These are phyloP conservation scores for Drosophila nikananu DNA, from an alignment of 1,140 invertebrate genomes.

Conservation along the genomic window DNA sequence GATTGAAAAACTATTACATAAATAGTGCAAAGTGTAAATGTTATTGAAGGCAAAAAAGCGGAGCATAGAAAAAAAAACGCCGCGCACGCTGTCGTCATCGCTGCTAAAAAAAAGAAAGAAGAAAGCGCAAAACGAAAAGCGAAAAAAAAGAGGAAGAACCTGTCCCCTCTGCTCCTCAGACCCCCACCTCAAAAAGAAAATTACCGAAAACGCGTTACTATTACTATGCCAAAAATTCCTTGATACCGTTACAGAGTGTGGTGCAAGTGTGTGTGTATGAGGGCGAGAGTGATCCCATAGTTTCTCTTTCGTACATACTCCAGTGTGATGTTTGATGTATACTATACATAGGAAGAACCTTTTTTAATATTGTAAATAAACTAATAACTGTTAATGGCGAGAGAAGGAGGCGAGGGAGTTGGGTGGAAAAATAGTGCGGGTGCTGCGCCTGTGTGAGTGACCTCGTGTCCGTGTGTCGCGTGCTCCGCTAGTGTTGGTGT, in stretches of 20 bases:
- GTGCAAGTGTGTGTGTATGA: conserved; percentile 7
- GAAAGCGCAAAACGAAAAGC: conserved; percentile 39
- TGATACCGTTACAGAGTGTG: conserved; percentile 20
- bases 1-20: conserved; percentile 81
- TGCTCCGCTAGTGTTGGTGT: conserved; percentile 53
- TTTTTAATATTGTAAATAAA: conserved; percentile 73
- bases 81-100: conserved; percentile 79
- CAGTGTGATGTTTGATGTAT: conserved; percentile 43
- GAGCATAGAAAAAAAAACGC: conserved; percentile 54
- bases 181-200: conserved; percentile 24
- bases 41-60: conserved; percentile 75
- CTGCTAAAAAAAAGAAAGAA: conserved; percentile 60
- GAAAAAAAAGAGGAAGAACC: conserved; percentile 58
- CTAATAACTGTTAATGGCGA: conserved; percentile 68
- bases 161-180: background rate
- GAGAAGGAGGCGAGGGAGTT: conserved; percentile 1
- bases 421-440: conserved; percentile 33
- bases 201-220: conserved; percentile 62
- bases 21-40: conserved; percentile 82
- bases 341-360: conserved; percentile 43
- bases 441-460: conserved; percentile 71
- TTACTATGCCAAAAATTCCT: conserved; percentile 59
- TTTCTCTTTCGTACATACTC: conserved; percentile 30
- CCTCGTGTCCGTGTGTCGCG: conserved; percentile 77
- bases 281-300: conserved; percentile 14